phyloP scores from a whole-genome alignment of 2,888 invertebrate genomes.

The Eupithecia inturbata region DNA sequence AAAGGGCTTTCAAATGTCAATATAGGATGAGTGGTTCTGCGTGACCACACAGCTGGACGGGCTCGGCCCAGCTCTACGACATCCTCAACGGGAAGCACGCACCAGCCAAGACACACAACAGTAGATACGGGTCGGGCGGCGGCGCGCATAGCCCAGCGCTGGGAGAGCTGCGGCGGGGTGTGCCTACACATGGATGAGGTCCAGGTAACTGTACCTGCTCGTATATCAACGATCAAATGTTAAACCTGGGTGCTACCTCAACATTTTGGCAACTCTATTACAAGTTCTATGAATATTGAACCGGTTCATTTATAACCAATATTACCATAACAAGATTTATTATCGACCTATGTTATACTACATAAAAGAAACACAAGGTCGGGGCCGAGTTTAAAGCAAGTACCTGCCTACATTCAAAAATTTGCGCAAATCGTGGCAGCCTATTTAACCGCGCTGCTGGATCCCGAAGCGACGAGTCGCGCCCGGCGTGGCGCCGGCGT shows the following conservation, averaged over 20 bases:
- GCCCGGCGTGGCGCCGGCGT: not conserved
- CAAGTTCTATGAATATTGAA: not conserved
- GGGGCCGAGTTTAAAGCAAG: not conserved
- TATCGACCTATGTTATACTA: not conserved
- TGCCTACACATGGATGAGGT: no score
- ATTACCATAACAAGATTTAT: constrained; percentile 2
- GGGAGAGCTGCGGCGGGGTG: no score
- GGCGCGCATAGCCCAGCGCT: no score
- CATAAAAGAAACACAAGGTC: not conserved
- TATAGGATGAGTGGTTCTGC: no score
- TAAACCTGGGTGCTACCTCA: not conserved
- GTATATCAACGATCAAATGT: no score
- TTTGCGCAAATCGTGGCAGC: not conserved
- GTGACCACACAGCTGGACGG: no score
- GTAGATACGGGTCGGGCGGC: no score
- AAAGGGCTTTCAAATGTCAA: no score
- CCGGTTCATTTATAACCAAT: not conserved
- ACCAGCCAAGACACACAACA: no score
- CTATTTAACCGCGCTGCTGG: not conserved
- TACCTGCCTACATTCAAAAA: not conserved
- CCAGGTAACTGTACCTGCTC: no score
- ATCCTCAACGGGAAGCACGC: no score
- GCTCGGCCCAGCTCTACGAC: no score
- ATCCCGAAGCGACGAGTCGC: not conserved
- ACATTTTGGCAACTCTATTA: constrained; percentile 3